Percentiles rank a stretch among this genome's conserved stretches.
Evolutionary conservation across 2,888 invertebrate genomes (phyloP).

Genomic region (Melieria crassipennis): DNA sequence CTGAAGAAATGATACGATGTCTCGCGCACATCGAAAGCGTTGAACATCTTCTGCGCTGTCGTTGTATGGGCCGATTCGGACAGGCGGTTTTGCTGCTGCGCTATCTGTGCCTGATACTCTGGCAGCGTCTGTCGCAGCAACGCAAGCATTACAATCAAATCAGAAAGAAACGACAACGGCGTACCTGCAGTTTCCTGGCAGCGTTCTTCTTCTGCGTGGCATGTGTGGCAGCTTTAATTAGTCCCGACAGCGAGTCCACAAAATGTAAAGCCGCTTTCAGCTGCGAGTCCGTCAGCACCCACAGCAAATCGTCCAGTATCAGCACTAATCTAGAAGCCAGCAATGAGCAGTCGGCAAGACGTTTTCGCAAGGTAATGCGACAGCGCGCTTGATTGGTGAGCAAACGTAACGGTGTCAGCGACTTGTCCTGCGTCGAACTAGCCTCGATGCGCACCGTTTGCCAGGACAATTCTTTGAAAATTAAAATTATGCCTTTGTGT

Average conservation of each 20-base stretch:
- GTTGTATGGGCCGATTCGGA: slow-evolving; percentile 61
- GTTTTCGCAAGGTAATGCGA: slow-evolving; percentile 94
- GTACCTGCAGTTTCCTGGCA: slow-evolving; percentile 81
- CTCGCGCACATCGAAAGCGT: slow-evolving; percentile 92
- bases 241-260: slow-evolving; percentile 82
- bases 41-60: slow-evolving; percentile 74
- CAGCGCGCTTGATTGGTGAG: slow-evolving; percentile 95
- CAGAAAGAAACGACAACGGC: not conserved
- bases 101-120: slow-evolving; percentile 78
- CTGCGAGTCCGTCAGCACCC: slow-evolving; percentile 97
- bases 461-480: slow-evolving; percentile 98
- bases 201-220: slow-evolving; percentile 85
- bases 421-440: slow-evolving; percentile 79
- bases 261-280: slow-evolving; percentile 92
- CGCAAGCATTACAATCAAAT: not conserved
- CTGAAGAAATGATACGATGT: slow-evolving; percentile 97
- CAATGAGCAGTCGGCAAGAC: slow-evolving; percentile 90
- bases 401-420: slow-evolving; percentile 87
- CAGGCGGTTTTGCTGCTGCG: slow-evolving; percentile 69
- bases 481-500: slow-evolving; percentile 86
- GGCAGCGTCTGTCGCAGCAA: slow-evolving; percentile 68
- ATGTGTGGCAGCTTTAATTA: slow-evolving; percentile 83
- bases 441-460: slow-evolving; percentile 96
- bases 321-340: slow-evolving; percentile 91
- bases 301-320: slow-evolving; percentile 93